Evolutionary conservation across 1,140 invertebrate species (phyloP).

Genomic region (Nixonia krombeini): DNA sequence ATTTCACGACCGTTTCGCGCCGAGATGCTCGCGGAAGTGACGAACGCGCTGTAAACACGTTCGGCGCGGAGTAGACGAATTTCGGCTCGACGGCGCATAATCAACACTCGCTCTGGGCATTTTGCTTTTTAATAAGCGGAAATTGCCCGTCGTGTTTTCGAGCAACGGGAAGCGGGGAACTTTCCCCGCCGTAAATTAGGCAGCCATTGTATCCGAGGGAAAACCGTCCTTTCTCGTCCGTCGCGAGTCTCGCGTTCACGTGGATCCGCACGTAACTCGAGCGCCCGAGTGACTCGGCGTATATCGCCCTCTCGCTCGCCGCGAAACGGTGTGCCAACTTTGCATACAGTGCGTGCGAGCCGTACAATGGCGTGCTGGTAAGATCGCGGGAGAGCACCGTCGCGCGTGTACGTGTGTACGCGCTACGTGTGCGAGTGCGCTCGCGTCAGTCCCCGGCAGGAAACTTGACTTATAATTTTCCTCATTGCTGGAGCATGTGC

Average conservation of each 20-base stretch:
- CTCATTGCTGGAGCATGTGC: slow-evolving; percentile 1
- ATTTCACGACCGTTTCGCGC: slow-evolving; percentile 23
- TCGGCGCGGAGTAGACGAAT: too few relatives aligned
- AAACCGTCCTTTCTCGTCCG: slow-evolving; percentile 2
- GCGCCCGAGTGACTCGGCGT: background rate
- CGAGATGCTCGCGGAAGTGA: too few relatives aligned
- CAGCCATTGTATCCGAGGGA: background rate
- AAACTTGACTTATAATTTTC: slow-evolving; percentile 8
- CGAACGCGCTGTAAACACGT: too few relatives aligned
- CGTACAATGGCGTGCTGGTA: background rate
- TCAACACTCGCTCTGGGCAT: too few relatives aligned
- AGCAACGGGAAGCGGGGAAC: background rate
- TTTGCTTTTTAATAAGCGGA: too few relatives aligned
- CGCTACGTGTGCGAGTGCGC: too few relatives aligned
- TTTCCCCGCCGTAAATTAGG: background rate
- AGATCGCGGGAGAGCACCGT: background rate
- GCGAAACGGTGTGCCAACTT: slow-evolving; percentile 3
- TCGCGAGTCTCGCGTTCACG: slow-evolving; percentile 1
- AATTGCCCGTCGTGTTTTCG: too few relatives aligned
- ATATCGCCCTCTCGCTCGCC: slow-evolving; percentile 2
- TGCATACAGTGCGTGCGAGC: slow-evolving; percentile 4
- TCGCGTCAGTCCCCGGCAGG: slow-evolving; percentile 1
- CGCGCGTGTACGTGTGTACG: too few relatives aligned
- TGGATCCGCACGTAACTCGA: background rate
- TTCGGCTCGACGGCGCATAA: too few relatives aligned